Conservation (phyloP, 2,888 invertebrate genomes). For the Leucozona laternaria region DNA sequence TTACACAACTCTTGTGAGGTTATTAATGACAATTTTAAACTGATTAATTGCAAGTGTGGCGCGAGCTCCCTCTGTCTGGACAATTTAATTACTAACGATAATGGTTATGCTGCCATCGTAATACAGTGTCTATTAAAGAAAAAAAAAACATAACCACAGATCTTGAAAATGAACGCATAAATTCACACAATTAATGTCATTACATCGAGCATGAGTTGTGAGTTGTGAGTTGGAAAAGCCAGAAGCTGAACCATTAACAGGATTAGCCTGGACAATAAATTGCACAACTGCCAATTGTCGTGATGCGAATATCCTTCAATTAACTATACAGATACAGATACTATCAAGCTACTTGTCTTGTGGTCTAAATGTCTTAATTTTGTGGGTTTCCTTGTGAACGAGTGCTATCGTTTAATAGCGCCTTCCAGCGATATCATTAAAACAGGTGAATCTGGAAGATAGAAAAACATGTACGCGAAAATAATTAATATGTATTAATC, state of each 20-base stretch:
- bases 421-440: not conserved
- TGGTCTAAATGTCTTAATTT: constrained; percentile 51
- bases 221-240: not conserved
- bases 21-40: constrained; percentile 53
- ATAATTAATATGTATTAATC: constrained; percentile 15
- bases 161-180: constrained; percentile 43
- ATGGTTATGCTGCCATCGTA: not conserved
- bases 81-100: constrained; percentile 55
- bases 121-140: not conserved
- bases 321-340: constrained; percentile 16
- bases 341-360: not conserved
- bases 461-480: not conserved
- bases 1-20: constrained; percentile 20
- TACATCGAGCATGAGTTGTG: constrained; percentile 20
- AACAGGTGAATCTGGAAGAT: constrained; percentile 31
- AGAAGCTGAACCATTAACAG: constrained; percentile 44
- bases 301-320: constrained; percentile 62
- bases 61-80: constrained; percentile 34
- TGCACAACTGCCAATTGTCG: constrained; percentile 51
- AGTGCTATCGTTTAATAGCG: constrained; percentile 20
- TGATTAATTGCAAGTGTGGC: constrained; percentile 51
- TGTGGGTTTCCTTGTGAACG: not conserved
- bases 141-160: constrained; percentile 2
- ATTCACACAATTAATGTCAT: constrained; percentile 66
- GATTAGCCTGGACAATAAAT: constrained; percentile 66